Base-by-base conservation (phyloP, 2,888 invertebrate genomes). In the Nowickia ferox region DNA sequence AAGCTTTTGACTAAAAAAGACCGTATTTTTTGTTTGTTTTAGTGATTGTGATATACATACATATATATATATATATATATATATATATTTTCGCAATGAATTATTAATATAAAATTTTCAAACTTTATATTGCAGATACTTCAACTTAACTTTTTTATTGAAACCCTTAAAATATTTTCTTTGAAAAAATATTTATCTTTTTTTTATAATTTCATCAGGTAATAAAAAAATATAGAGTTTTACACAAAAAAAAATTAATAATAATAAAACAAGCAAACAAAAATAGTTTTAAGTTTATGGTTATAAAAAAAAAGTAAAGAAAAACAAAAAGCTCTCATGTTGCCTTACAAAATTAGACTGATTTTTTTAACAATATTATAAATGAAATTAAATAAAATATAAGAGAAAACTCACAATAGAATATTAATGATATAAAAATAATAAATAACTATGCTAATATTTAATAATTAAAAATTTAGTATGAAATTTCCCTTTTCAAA, bases 271-370 rank as follows among this genome's bases (percentile, higher is more conserved):
- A 80, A 68, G 57, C 61, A 57, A 46, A 30, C n/a, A 19, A 30
- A 74, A 66, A 38, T 68, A 74, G 84, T 81, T 61, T 75, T 76
- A 88, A 86, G 87, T 88, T 80, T 80, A 65, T 78, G 68, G 38
- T 68, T 59, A 76, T n/a, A 81, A 84, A 81, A 55, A 44, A 72
- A 71, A 65, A 80, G 75, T 78, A 84, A 79, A 82, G 46, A 72
- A 57, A 68, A 88, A 89, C 87, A 88, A 90, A 90, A 91, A 93
- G 94, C 94, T 94, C 94, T 94, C 94, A 93, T 93, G 94, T 94
- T 94, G 94, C 94, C 94, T 94, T 94, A 94, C 94, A 94, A 94
- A 94, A 94, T 94, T 95, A 95, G 95, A 94, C 94, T 95, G 95
- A 95, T 94, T 94, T 93, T 94, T 90, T 91, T 59, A 40, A 84